phyloP scores from a whole-genome alignment of 2,113 vertebrate species.

The Catagonus wagneri region DNA sequence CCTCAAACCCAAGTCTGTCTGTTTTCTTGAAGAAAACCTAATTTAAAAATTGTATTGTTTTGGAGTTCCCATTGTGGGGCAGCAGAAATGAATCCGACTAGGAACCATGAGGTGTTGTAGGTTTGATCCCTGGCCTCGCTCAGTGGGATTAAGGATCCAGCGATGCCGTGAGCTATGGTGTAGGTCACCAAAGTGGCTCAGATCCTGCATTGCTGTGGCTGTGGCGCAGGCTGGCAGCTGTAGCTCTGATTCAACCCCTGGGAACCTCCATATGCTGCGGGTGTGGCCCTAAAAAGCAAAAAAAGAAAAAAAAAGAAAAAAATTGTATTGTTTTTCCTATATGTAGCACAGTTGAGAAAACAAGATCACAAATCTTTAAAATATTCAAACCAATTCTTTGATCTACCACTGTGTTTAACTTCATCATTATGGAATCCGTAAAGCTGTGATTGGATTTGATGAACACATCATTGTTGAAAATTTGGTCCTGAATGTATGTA shows the following conservation, averaged over 20 bases:
- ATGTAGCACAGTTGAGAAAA: conserved; percentile 33
- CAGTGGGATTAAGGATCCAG: too few species aligned
- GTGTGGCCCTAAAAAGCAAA: too few species aligned
- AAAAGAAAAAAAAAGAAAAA: background rate
- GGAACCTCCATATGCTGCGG: too few species aligned
- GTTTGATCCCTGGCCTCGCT: too few species aligned
- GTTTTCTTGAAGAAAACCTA: background rate
- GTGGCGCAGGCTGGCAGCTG: too few species aligned
- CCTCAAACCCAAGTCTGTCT: background rate
- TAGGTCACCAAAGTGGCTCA: too few species aligned
- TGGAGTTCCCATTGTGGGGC: background rate
- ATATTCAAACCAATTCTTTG: conserved; percentile 37
- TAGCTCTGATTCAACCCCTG: too few species aligned
- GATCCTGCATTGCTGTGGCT: too few species aligned
- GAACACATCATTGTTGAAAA: conserved; percentile 46
- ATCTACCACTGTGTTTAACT: background rate
- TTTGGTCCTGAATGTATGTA: conserved; percentile 21
- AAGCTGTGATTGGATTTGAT: conserved; percentile 37
- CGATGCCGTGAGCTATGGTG: too few species aligned
- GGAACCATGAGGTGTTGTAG: too few species aligned
- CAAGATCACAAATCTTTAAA: conserved; percentile 21
- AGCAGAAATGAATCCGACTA: too few species aligned
- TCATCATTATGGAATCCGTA: conserved; percentile 61
- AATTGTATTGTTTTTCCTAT: conserved; percentile 5
- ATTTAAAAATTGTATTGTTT: conserved; percentile 5